Evolutionary conservation across 2,113 vertebrate species (phyloP).

Genomic region (Sinocyclocheilus rhinocerous): DNA sequence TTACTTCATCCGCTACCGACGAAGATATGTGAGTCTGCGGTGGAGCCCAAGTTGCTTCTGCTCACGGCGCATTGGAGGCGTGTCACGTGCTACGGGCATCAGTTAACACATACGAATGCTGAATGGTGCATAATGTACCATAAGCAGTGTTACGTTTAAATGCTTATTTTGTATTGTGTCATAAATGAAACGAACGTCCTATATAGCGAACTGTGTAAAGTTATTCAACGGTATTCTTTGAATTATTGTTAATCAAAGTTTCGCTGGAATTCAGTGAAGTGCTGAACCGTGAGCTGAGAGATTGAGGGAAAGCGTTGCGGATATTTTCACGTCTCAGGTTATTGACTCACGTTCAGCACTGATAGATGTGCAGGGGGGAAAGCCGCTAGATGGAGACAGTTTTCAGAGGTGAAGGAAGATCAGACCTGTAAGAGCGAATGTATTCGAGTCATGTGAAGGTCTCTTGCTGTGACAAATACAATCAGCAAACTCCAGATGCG

Average conservation of each 20-base stretch:
- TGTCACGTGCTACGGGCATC: slow-evolving; percentile 61
- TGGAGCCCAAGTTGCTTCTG: slow-evolving; percentile 48
- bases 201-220: neutral
- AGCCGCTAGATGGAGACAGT: slow-evolving; percentile 67
- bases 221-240: neutral
- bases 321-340: slow-evolving; percentile 14
- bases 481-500: neutral
- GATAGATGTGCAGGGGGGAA: neutral
- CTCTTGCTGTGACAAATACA: neutral
- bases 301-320: slow-evolving; percentile 6
- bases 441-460: neutral
- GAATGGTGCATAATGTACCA: neutral
- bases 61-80: slow-evolving; percentile 47
- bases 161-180: neutral
- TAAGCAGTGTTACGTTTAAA: neutral
- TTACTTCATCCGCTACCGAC: slow-evolving; percentile 48
- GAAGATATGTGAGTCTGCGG: slow-evolving; percentile 53
- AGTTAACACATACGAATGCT: slow-evolving; percentile 52
- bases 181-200: neutral
- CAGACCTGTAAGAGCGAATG: slow-evolving; percentile 13
- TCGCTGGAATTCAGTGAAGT: neutral
- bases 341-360: slow-evolving; percentile 24
- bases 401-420: slow-evolving; percentile 37
- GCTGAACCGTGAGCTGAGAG: slow-evolving; percentile 31
- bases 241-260: neutral